Base-by-base conservation (phyloP, 2,888 invertebrate genomes). In the Drosophila ustulata region DNA sequence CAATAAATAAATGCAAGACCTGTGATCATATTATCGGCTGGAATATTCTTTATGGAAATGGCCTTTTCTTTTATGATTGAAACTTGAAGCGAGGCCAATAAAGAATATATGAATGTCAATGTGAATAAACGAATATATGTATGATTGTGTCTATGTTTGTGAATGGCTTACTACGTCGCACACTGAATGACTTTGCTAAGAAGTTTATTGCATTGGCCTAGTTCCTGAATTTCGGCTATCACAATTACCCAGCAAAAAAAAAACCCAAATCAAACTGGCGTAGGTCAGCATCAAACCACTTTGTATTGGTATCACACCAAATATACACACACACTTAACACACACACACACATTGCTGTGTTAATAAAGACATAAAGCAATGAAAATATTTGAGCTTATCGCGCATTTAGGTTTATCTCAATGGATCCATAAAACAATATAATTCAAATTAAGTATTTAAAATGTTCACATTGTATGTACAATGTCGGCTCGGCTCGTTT, bases 221-320 rank as follows among this genome's bases (percentile, higher is more conserved):
- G 41, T 69, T 66, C 9, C 41, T 41, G 39, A 28, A 9, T 61
- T 66, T 52, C 18, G 58, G 43, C 46, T 41, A 45, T 47, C 47
- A 64, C 26, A 58, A 43, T 58, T 59, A 68, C 30, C 49, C 25
- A 30, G 28, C 49, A 66, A 63, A 32, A 49, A 61, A 25, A 69
- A 67, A 57, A 65, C n/a, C 65, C 34, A 66, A 61, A 26, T 51
- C 23, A 30, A 78, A 65, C 79, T 88, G 72, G 70, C 34, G 66
- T 88, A 82, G 82, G 82, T 82, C 82, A 82, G 88, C 86, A 57
- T 71, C 80, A 53, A 82, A 81, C 49, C 53, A 58, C 61, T 68
- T 66, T 66, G 13, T 30, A 43, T 50, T 63, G 59, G 57, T 73
- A 83, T 77, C 66, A 66, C 45, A 5, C 46, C 13, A 28, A 8